Base-by-base conservation (phyloP, 92 coral and sea anemone species). In the Parazoanthus swiftii region DNA sequence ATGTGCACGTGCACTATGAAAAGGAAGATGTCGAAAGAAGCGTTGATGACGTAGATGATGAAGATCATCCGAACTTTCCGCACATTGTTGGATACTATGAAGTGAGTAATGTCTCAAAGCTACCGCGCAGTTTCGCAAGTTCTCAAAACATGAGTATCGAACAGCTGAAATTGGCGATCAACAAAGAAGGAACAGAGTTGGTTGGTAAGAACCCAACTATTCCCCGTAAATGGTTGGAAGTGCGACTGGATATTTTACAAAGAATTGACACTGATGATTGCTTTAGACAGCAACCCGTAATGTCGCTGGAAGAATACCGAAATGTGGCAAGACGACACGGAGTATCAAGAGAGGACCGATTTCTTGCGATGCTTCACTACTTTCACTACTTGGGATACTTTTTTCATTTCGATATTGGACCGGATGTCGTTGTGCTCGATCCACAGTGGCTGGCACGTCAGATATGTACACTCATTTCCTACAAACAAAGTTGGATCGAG, bases 41-140 rank as follows among this genome's bases (percentile, higher is more conserved):
- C 15, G n/a, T 43, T 20, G 80, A 39, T 39, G 56, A 76, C 25
- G 35, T 6, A 18, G 21, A 74, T 13, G 77, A 74, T 0, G 43
- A 74, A 74, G 43, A 74, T 7, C 56, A 76, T 76, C 80, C 46
- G 29, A 46, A 76, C 46, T 76, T 76, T 43, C 80, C 80, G 18
- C 80, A 76, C 58, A 43, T 76, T 23, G 80, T 76, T 76, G 80
- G 80, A 56, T 76, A 76, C 58, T 76, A 76, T 39, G 80, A 76
- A 46, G 80, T 76, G 29, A 39, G 80, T 43, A 76, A 14, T 20
- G 80, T 76, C 23, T 14, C 56, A 38, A 76, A 76, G 54, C 29
- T 76, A 43, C 80, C 80, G 3, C 80, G 80, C 7, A 43, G 23
- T 43, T 11, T 76, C 25, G 80, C 58, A 38, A 76, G 25, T 38